These are phyloP conservation scores for Cantharis rustica DNA, from an alignment of 2,888 invertebrate species.

Conservation along the genomic window DNA sequence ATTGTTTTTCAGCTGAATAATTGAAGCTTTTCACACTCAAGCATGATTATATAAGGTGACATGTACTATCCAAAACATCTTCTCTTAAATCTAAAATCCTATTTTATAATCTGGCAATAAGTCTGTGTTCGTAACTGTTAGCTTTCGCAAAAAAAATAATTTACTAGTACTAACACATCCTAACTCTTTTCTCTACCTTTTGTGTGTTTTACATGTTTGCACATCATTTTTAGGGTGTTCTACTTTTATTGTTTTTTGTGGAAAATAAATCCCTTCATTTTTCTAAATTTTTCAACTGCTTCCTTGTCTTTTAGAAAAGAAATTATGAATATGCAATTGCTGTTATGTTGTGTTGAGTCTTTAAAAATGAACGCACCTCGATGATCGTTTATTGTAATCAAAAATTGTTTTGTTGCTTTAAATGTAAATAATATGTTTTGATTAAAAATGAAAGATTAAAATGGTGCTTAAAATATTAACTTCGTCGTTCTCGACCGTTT, in stretches of 20 bases:
- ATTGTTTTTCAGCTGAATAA: slow-evolving; percentile 16
- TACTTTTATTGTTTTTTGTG: background rate
- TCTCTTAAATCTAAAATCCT: slow-evolving; percentile 37
- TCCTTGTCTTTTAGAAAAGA: background rate
- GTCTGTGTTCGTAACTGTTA: slow-evolving; percentile 48
- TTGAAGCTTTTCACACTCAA: slow-evolving; percentile 19
- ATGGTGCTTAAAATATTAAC: background rate
- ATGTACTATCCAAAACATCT: slow-evolving; percentile 72
- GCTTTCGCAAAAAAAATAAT: slow-evolving; percentile 9
- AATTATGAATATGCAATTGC: background rate
- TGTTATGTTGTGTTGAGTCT: background rate
- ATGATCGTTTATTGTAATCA: background rate
- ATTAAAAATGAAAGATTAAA: background rate
- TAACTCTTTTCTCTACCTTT: background rate
- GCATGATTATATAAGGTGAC: slow-evolving; percentile 63
- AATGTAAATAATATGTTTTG: background rate
- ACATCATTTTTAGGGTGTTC: background rate
- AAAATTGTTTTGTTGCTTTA: background rate
- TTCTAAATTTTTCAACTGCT: background rate
- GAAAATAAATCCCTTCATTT: background rate
- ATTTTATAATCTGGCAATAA: slow-evolving; percentile 30
- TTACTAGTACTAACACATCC: background rate
- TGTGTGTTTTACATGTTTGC: slow-evolving; percentile 1
- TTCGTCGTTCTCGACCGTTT: background rate
- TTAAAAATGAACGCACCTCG: background rate